phyloP scores from a whole-genome alignment of 2,888 invertebrate species.

The Timandra comae region DNA sequence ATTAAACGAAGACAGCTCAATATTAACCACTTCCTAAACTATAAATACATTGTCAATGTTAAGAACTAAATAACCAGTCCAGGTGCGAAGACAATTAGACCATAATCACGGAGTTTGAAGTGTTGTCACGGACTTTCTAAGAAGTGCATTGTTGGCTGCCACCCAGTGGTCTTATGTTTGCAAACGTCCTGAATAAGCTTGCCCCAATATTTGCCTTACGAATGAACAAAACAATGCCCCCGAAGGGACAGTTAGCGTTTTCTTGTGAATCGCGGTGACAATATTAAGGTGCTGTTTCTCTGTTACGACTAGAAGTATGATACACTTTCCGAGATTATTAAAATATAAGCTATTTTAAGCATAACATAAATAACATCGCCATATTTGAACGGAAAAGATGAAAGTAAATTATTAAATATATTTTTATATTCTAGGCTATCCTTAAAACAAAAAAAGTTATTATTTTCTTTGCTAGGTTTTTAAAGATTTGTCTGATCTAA shows the following conservation, averaged over 20 bases:
- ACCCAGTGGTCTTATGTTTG: slow-evolving; percentile 70
- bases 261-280: slow-evolving; percentile 48
- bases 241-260: slow-evolving; percentile 65
- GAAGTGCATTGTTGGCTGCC: slow-evolving; percentile 65
- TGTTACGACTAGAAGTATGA: slow-evolving; percentile 21
- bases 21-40: slow-evolving; percentile 28
- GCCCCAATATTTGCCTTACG: slow-evolving; percentile 71
- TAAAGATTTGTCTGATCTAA: too few relatives aligned
- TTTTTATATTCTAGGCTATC: too few relatives aligned
- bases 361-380: too few relatives aligned
- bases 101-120: slow-evolving; percentile 71
- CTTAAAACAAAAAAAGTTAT: too few relatives aligned
- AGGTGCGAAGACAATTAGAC: slow-evolving; percentile 70
- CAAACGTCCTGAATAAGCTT: slow-evolving; percentile 64
- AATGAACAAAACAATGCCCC: slow-evolving; percentile 71
- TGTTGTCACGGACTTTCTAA: slow-evolving; percentile 68
- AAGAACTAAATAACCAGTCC: slow-evolving; percentile 64
- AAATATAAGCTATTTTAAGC: too few relatives aligned
- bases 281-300: slow-evolving; percentile 26
- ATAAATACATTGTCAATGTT: slow-evolving; percentile 53
- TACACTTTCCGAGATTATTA: too few relatives aligned
- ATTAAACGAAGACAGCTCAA: slow-evolving; percentile 44
- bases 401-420: too few relatives aligned
- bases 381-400: too few relatives aligned
- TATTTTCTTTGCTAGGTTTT: too few relatives aligned